A percentile compares a stretch with the other conserved stretches of the same genome.
Conservation (phyloP, 2,113 vertebrate species). For the Mesocricetus auratus region DNA sequence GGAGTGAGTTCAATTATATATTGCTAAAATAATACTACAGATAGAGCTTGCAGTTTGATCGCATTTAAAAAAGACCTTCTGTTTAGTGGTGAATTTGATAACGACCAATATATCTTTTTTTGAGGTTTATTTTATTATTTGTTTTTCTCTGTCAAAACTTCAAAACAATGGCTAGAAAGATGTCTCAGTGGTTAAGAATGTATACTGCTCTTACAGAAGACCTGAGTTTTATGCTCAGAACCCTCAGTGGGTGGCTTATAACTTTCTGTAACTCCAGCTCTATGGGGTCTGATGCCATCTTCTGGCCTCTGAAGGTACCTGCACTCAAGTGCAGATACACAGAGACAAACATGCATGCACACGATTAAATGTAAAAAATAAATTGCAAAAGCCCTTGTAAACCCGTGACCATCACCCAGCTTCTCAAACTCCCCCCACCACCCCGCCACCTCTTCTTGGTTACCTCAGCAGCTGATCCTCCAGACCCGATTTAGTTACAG, state of each 20-base stretch:
- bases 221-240: neutral
- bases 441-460: neutral
- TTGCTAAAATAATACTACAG: neutral
- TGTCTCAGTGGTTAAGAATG: no score
- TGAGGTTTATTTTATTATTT: neutral
- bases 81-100: neutral
- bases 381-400: neutral
- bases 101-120: no score
- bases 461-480: slow-evolving; percentile 94
- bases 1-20: neutral
- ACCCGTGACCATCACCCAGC: rapidly evolving
- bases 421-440: rapidly evolving
- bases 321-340: neutral
- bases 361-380: neutral
- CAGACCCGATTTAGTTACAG: slow-evolving; percentile 93
- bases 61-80: neutral
- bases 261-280: neutral
- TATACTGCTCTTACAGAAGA: neutral
- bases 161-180: neutral
- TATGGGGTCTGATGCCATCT: neutral
- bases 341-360: neutral
- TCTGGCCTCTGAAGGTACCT: neutral
- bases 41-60: neutral
- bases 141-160: slow-evolving; percentile 48
- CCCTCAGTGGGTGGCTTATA: neutral